These are phyloP conservation scores for Plutomurus gul DNA, from an alignment of 1,140 invertebrate genomes.

Conservation along the genomic window DNA sequence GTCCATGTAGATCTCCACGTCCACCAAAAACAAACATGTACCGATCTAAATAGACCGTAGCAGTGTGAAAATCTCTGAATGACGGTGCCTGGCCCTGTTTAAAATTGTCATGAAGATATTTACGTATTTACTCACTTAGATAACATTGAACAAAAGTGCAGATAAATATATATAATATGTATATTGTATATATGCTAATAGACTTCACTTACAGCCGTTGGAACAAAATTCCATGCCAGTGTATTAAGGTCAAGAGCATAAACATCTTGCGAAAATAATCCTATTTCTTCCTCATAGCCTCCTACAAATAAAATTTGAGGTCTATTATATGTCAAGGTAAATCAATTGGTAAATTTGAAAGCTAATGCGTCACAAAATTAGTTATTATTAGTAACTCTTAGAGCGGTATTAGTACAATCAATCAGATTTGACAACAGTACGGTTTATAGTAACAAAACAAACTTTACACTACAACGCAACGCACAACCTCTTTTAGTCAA, in stretches of 20 bases:
- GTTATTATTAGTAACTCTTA: too few species aligned
- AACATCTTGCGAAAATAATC: conserved; percentile 79
- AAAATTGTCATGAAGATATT: neutral
- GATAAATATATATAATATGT: neutral
- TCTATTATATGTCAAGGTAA: neutral
- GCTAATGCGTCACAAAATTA: too few species aligned
- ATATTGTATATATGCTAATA: too few species aligned
- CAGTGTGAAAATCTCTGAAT: conserved; percentile 85
- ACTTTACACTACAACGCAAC: too few species aligned
- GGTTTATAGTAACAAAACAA: neutral
- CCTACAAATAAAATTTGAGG: neutral
- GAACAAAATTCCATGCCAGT: conserved; percentile 71
- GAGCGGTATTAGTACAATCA: too few species aligned
- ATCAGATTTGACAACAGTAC: too few species aligned
- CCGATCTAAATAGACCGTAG: conserved; percentile 62
- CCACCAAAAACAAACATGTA: conserved; percentile 79
- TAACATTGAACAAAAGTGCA: neutral
- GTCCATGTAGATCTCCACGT: conserved; percentile 69
- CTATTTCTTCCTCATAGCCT: conserved; percentile 78
- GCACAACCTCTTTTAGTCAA: too few species aligned
- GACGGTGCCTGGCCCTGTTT: conserved; percentile 64
- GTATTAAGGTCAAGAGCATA: conserved; percentile 75
- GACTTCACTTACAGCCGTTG: conserved; percentile 63
- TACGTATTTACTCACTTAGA: too few species aligned
- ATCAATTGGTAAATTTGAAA: neutral